Evolutionary conservation across 2,888 invertebrate species (phyloP).

Genomic region (Nowickia ferox): DNA sequence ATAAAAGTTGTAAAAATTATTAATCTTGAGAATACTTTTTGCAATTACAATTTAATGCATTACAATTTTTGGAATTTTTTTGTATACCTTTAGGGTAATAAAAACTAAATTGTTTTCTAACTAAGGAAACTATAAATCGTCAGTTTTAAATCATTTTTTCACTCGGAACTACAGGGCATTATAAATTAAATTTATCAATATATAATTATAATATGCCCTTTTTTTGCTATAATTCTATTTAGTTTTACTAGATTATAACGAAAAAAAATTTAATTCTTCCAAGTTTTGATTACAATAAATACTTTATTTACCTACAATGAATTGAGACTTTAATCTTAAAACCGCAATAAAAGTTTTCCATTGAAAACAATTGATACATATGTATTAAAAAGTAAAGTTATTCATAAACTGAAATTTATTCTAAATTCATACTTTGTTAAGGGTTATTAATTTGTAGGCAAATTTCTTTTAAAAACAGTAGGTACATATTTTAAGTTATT

Average conservation of each 20-base stretch:
- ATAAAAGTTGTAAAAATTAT: not conserved
- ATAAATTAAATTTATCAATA: not conserved
- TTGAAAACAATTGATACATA: not conserved
- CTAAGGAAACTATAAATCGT: too few relatives aligned
- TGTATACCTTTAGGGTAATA: too few relatives aligned
- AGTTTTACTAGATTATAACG: not conserved
- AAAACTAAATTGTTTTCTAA: too few relatives aligned
- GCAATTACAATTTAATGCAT: too few relatives aligned
- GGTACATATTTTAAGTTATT: too few relatives aligned
- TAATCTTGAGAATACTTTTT: not conserved
- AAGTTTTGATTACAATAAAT: not conserved
- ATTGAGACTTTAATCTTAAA: slow-evolving; percentile 26
- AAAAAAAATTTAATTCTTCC: not conserved
- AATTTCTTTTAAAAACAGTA: not conserved
- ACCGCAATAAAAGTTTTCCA: slow-evolving; percentile 4
- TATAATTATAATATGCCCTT: not conserved
- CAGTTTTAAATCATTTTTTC: not conserved
- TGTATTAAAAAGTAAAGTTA: not conserved
- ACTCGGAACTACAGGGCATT: not conserved
- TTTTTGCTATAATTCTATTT: not conserved
- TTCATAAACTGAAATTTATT: not conserved
- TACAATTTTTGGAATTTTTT: too few relatives aligned
- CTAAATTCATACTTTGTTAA: not conserved
- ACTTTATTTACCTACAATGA: not conserved
- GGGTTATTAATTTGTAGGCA: not conserved